A percentile compares a stretch with the other conserved stretches of the same genome.
phyloP scores from a whole-genome alignment of 2,113 vertebrate genomes.

The Tapirus terrestris region DNA sequence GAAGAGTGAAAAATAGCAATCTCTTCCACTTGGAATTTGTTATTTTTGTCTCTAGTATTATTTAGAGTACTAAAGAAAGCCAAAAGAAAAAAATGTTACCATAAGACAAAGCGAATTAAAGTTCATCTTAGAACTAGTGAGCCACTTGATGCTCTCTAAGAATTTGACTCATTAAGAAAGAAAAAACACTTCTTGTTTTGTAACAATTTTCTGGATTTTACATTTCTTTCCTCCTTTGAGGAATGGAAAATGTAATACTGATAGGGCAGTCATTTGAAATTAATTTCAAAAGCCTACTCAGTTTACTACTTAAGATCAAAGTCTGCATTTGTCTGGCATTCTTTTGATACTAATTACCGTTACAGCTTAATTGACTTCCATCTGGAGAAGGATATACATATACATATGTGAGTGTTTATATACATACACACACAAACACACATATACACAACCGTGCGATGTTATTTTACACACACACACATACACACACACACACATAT shows the following conservation, averaged over 20 bases:
- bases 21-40: slow-evolving; percentile 5
- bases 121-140: background rate
- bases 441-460: no score
- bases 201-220: slow-evolving; percentile 43
- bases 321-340: slow-evolving; percentile 57
- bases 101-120: slow-evolving; percentile 51
- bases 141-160: background rate
- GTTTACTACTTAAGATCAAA: slow-evolving; percentile 66
- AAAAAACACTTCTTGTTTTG: background rate
- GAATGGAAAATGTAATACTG: slow-evolving; percentile 36
- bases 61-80: background rate
- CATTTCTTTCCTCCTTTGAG: slow-evolving; percentile 32
- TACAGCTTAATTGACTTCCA: slow-evolving; percentile 59
- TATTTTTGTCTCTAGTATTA: background rate
- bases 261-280: slow-evolving; percentile 59
- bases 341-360: slow-evolving; percentile 66
- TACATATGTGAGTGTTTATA: background rate
- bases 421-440: no score
- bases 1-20: background rate
- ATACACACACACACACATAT: background rate
- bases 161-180: slow-evolving; percentile 42
- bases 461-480: background rate
- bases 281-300: slow-evolving; percentile 68
- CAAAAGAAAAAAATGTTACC: background rate
- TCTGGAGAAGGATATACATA: background rate